These are phyloP conservation scores for Metalampra italica DNA, from an alignment of 2,888 invertebrate genomes.

Conservation along the genomic window DNA sequence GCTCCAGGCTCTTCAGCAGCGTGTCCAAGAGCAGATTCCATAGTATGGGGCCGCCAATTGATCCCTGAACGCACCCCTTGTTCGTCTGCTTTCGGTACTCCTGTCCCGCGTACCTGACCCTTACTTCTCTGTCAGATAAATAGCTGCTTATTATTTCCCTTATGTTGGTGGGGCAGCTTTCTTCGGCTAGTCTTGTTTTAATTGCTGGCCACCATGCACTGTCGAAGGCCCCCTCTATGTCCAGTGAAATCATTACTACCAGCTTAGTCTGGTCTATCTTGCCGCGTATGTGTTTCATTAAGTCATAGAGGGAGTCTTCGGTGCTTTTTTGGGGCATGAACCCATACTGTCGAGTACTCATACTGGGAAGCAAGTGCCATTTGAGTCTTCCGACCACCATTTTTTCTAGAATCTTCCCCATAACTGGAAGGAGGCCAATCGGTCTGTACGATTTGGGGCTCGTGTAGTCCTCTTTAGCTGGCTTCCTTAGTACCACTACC, in stretches of 20 bases:
- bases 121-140: background rate
- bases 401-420: conserved; percentile 15
- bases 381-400: conserved; percentile 4
- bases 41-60: conserved; percentile 12
- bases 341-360: conserved; percentile 9
- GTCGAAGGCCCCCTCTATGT: conserved; percentile 15
- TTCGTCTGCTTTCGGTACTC: background rate
- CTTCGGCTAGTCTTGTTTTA: background rate
- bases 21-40: conserved; percentile 16
- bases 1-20: conserved; percentile 1
- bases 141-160: background rate
- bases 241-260: background rate
- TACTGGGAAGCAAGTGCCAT: conserved; percentile 1
- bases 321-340: conserved; percentile 13
- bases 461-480: conserved; percentile 4
- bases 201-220: background rate
- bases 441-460: conserved; percentile 10
- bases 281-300: background rate
- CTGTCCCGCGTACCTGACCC: background rate
- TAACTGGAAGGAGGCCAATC: conserved; percentile 12
- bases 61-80: conserved; percentile 10
- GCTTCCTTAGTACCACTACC: conserved; percentile 6
- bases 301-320: conserved; percentile 6
- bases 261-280: background rate
- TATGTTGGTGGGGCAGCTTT: background rate